Conservation (phyloP, 2,888 invertebrate species). For the Plusia festucae region DNA sequence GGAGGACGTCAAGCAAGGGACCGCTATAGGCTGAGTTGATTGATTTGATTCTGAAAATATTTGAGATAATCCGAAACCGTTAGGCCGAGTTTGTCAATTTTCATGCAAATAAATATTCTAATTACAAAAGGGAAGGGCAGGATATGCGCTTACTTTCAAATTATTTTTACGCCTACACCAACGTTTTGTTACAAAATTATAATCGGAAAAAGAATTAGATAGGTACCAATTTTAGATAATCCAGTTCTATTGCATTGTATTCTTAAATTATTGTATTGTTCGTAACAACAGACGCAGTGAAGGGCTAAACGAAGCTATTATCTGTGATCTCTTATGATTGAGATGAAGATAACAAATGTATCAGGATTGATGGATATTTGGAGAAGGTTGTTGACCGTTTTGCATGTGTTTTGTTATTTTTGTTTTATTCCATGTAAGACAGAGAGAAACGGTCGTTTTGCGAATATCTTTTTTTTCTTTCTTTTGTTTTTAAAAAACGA, state of each 20-base stretch:
- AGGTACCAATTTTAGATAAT: constrained; percentile 49
- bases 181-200: constrained; percentile 27
- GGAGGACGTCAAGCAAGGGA: no score
- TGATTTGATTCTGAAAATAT: no score
- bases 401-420: background rate
- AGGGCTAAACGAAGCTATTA: constrained; percentile 40
- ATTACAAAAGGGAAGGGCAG: no score
- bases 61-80: no score
- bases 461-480: no score
- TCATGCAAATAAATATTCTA: no score
- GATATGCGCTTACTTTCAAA: no score
- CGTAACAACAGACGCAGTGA: constrained; percentile 24
- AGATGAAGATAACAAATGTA: constrained; percentile 34
- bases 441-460: no score
- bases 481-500: no score
- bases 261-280: constrained; percentile 56
- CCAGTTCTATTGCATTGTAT: constrained; percentile 42
- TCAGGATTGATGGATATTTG: constrained; percentile 26
- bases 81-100: no score
- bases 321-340: constrained; percentile 42
- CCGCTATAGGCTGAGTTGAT: no score
- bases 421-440: no score
- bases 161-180: background rate
- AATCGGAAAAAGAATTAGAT: constrained; percentile 43
- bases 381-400: constrained; percentile 28